Evolutionary conservation across 2,113 vertebrate species (phyloP), one percentile per base, ranked within the genome.

Genomic region (Myxocyprinus asiaticus): DNA sequence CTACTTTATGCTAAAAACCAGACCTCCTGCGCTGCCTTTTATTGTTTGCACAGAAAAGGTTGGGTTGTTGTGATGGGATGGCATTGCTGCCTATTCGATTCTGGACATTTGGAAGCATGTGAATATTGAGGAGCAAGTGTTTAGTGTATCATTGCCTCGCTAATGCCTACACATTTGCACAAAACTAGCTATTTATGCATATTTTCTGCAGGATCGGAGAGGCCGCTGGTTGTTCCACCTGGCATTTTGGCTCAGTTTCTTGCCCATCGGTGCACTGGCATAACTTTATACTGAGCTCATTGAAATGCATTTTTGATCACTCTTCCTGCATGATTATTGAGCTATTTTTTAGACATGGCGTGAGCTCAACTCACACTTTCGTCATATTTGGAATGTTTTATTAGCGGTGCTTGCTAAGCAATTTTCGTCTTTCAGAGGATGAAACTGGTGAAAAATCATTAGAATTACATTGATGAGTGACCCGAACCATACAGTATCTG

Each of bases 1-100:
- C 67, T 69, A 47, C 55, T 43, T 61, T 17, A 68, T 76, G 63
- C 47, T 47, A 1, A 66, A 33, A 74, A 43, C 44, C 76, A 67
- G 67, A 51, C 66, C 62, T 53, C 53, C 55, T 63, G 11, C 22
- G 45, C 55, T 66, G 48, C 15, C 51, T 14, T 7, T 43, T 12
- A 44, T 45, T 62, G 74, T 62, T 75, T 42, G 45, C 58, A 47
- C 63, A 73, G 63, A 47, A 15, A 55, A 62, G 81, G 59, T 83
- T 85, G 58, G 81, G 53, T 84, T 85, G 58, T 71, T 67, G 78
- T 42, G 22, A 66, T 66, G 78, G 56, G 80, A 66, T 84, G 58
- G 85, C 53, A 82, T 43, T 82, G 70, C 85, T 59, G 86, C 66
- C 1, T 33, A 33, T 33, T 33, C 22, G 22, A 33, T 33, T 33